Conservation (phyloP, 2,113 vertebrate species). For the human (Homo sapiens) region DNA sequence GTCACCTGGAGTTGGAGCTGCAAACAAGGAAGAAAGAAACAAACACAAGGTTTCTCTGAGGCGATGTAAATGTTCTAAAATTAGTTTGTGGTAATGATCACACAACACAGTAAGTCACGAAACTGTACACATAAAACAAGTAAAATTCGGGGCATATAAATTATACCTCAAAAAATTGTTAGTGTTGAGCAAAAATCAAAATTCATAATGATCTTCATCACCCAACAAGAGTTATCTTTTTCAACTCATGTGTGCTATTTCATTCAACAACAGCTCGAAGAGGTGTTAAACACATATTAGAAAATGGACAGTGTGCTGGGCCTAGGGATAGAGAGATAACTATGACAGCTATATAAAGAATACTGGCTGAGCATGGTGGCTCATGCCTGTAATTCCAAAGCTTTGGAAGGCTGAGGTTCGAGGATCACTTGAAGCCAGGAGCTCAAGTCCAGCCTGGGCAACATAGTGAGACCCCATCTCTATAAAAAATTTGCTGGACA, state of each 20-base stretch:
- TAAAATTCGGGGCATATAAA: constrained; percentile 26
- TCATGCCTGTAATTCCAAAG: background rate
- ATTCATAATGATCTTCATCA: background rate
- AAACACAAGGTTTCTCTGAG: background rate
- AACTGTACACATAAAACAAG: constrained; percentile 5
- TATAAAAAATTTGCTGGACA: too few relatives aligned
- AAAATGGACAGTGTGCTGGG: background rate
- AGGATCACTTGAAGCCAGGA: too few relatives aligned
- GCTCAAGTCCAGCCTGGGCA: too few relatives aligned
- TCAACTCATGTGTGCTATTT: background rate
- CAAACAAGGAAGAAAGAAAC: background rate
- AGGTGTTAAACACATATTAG: background rate
- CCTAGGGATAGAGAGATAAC: background rate
- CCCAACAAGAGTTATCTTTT: background rate
- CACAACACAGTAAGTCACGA: constrained; percentile 23
- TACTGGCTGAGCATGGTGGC: background rate
- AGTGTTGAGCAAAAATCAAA: constrained; percentile 34
- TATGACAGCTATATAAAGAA: background rate
- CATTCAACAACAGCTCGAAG: background rate
- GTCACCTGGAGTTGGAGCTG: background rate
- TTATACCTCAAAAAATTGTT: constrained; percentile 28
- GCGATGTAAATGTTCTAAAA: constrained; percentile 40
- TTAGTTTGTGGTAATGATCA: background rate
- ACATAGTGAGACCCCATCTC: too few relatives aligned
- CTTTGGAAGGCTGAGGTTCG: too few relatives aligned